phyloP scores from a whole-genome alignment of 2,888 invertebrate species.

The Pimpla rufipes region DNA sequence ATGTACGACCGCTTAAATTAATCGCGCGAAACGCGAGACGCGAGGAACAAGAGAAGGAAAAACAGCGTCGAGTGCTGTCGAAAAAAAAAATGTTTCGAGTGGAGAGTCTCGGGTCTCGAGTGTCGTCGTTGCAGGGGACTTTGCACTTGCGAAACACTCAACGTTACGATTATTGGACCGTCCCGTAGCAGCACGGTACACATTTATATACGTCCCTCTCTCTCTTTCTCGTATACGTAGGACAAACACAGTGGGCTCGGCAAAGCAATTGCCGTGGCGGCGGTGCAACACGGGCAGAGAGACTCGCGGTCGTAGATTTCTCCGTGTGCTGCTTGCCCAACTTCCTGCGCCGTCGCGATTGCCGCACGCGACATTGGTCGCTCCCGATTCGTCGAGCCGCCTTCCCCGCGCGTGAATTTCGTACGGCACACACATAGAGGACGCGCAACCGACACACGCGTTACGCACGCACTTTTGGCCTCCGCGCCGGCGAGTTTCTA shows the following conservation, averaged over 20 bases:
- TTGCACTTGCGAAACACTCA: slow-evolving; percentile 64
- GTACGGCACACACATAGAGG: not conserved
- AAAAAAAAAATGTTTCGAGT: slow-evolving; percentile 33
- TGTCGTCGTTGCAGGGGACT: slow-evolving; percentile 55
- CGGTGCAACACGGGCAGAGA: slow-evolving; percentile 35
- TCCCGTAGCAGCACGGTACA: slow-evolving; percentile 24
- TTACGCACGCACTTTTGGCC: slow-evolving; percentile 25
- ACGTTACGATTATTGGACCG: slow-evolving; percentile 64
- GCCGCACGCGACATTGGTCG: slow-evolving; percentile 66
- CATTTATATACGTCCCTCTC: not conserved
- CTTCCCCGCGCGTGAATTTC: slow-evolving; percentile 49
- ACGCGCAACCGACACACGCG: no score
- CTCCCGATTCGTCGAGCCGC: slow-evolving; percentile 22
- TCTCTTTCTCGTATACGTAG: not conserved
- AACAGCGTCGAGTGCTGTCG: not conserved
- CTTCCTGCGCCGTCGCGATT: slow-evolving; percentile 60
- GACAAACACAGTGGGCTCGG: slow-evolving; percentile 46
- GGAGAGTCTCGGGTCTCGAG: slow-evolving; percentile 28
- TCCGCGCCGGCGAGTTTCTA: slow-evolving; percentile 9
- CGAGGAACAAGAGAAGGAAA: no score
- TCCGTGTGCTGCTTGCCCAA: slow-evolving; percentile 64
- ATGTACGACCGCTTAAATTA: no score
- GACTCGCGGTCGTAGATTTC: slow-evolving; percentile 60
- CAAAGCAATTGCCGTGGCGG: slow-evolving; percentile 53
- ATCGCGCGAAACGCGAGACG: no score